These are phyloP conservation scores for Calameuta filiformis DNA, from an alignment of 2,888 invertebrate genomes.

Conservation along the genomic window DNA sequence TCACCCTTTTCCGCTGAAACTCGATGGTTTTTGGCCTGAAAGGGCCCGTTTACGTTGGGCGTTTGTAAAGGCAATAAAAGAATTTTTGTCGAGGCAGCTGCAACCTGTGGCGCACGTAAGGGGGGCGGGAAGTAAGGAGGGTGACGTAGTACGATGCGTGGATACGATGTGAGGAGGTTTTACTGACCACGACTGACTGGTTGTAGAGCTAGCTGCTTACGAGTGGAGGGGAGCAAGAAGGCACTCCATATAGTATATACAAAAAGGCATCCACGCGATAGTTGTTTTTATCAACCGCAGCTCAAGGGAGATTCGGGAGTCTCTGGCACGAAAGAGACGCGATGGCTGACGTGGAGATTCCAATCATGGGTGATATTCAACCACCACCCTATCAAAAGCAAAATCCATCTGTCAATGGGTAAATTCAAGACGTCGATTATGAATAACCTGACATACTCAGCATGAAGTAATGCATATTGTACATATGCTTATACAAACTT, in stretches of 20 bases:
- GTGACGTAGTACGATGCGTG: conserved; percentile 20
- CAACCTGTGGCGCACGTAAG: conserved; percentile 43
- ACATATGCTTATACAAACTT: not conserved
- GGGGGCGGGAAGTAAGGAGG: conserved; percentile 17
- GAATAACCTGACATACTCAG: not conserved
- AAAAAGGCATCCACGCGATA: not conserved
- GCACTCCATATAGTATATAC: not conserved
- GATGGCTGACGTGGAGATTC: conserved; percentile 53
- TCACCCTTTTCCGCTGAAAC: not conserved
- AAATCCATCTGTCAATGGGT: conserved; percentile 36
- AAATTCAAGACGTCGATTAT: conserved; percentile 16
- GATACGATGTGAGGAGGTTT: not conserved
- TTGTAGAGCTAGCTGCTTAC: not conserved
- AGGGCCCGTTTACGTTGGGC: not conserved
- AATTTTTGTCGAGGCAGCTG: conserved; percentile 50
- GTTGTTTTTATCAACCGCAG: not conserved
- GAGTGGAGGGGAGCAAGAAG: not conserved
- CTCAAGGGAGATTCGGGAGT: not conserved
- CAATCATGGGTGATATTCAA: conserved; percentile 55
- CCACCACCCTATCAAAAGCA: conserved; percentile 30
- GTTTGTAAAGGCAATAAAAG: conserved; percentile 37
- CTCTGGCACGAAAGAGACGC: not conserved
- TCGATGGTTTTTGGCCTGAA: conserved; percentile 8
- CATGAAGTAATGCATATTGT: not conserved
- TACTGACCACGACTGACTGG: not conserved